Evolutionary conservation across 2,888 invertebrate genomes (phyloP), one percentile per base, ranked within the genome.

Genomic region (Meta bourneti): DNA sequence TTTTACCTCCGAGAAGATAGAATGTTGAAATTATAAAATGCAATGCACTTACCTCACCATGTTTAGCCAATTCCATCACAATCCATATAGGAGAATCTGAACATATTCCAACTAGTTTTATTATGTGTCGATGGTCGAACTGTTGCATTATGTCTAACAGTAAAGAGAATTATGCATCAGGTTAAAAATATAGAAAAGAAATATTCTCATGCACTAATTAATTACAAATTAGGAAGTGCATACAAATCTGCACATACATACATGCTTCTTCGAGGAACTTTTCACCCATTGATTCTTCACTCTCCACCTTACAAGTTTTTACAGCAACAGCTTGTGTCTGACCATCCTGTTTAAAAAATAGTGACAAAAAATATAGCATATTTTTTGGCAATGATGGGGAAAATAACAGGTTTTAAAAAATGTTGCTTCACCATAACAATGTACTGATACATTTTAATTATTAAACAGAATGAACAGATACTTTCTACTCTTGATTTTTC

Each of bases 121-220:
- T 98, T 93, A 99, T 99, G 95, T 99, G 99, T 13, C 98, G 98
- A 95, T 99, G 99, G 92, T 99, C 98, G 95, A 99, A 99, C 95
- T 99, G 98, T 95, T 99, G 98, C 99, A 99, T 99, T 94, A 99
- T 98, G 95, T 98, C 93, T 93, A 61, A 61, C 61, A 61, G 61
- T 61, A 34, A 52, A 77, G 48, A 51, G 9, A 78, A 13, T 49
- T 13, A 20, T 20, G n/a, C 20, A 51, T 51, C 9, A 77, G 8
- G 49, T 51, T 49, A 77, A 11, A 34, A 34, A 34, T 34, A 34
- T 34, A 34, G 34, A 34, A 34, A 34, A 34, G 34, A 34, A 34
- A 34, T 34, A 34, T 34, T 34, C 4, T 34, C 34, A 34, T 34
- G 34, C 34, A 34, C 34, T 4, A 34, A 34, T 34, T 34, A 34